Percentiles rank a stretch among this genome's conserved stretches.
phyloP scores from a whole-genome alignment of 2,797 vertebrate genomes.

The Enteromius paludinosus region DNA sequence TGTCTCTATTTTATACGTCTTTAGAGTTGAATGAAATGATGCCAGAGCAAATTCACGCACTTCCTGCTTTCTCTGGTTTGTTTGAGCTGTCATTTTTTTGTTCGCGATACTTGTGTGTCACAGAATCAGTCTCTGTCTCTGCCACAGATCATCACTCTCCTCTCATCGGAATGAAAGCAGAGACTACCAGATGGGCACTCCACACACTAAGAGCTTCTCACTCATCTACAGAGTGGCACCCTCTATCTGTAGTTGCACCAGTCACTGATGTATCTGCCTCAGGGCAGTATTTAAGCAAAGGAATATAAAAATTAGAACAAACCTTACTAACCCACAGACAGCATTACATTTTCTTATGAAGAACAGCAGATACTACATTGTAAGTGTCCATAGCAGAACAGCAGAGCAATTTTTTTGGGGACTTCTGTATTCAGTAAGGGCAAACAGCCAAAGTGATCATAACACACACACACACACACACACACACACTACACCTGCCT shows the following conservation, averaged over 20 bases:
- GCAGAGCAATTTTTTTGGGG: slow-evolving; percentile 1
- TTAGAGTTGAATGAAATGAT: neutral
- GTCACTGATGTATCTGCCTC: slow-evolving; percentile 22
- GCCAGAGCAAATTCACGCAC: slow-evolving; percentile 20
- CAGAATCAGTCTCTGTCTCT: slow-evolving; percentile 36
- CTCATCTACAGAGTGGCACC: slow-evolving; percentile 43
- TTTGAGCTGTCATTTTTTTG: slow-evolving; percentile 22
- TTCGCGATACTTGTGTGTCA: slow-evolving; percentile 33
- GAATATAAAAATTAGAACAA: neutral
- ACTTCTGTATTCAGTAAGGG: slow-evolving; percentile 13
- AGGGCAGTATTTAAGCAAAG: slow-evolving; percentile 11
- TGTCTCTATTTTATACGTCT: neutral
- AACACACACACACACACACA: neutral
- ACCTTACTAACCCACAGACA: neutral
- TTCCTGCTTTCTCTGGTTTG: slow-evolving; percentile 28
- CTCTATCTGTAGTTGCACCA: slow-evolving; percentile 26
- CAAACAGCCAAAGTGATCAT: slow-evolving; percentile 23
- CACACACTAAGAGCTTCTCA: slow-evolving; percentile 44
- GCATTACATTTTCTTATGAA: neutral
- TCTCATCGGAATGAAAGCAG: slow-evolving; percentile 47
- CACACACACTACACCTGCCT: slow-evolving; percentile 27
- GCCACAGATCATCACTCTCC: slow-evolving; percentile 46
- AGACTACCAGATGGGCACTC: slow-evolving; percentile 51
- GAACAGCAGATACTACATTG: neutral
- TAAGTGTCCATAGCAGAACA: neutral